Evolutionary conservation across 2,113 vertebrate species (phyloP).

Genomic region (Pardalotus punctatus): DNA sequence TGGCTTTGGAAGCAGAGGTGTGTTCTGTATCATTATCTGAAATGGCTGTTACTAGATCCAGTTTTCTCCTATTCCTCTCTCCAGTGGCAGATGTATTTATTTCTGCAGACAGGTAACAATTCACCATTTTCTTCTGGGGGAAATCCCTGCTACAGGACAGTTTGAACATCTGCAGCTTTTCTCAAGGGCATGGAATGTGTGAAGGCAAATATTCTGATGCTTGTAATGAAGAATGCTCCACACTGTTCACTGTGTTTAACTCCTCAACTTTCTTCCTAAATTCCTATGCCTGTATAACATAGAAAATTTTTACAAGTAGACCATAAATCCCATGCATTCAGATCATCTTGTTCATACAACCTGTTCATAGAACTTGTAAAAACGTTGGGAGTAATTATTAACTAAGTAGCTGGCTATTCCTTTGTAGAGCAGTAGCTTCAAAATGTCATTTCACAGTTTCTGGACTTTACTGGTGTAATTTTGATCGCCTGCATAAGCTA

Average conservation of each 20-base stretch:
- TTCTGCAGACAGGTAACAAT: neutral
- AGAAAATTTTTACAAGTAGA: neutral
- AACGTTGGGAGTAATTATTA: neutral
- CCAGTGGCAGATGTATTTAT: neutral
- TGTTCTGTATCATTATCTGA: neutral
- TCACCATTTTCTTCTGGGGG: neutral
- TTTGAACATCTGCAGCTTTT: neutral
- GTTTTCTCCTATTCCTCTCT: neutral
- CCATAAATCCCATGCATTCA: neutral
- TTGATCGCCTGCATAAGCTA: neutral
- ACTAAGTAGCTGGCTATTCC: neutral
- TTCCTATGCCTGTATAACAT: neutral
- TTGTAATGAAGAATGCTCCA: neutral
- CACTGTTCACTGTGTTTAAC: neutral
- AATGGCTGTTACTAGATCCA: neutral
- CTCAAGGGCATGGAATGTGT: neutral
- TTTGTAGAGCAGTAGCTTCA: neutral
- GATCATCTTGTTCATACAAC: neutral
- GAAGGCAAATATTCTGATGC: neutral
- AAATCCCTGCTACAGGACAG: neutral
- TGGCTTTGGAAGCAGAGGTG: neutral
- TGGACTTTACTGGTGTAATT: neutral
- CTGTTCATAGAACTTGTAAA: neutral
- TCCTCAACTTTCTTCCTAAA: neutral
- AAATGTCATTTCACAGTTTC: neutral